Evolutionary conservation across 2,113 vertebrate genomes (phyloP), one percentile per base, ranked within the genome.

Genomic region (Mesitornis unicolor): DNA sequence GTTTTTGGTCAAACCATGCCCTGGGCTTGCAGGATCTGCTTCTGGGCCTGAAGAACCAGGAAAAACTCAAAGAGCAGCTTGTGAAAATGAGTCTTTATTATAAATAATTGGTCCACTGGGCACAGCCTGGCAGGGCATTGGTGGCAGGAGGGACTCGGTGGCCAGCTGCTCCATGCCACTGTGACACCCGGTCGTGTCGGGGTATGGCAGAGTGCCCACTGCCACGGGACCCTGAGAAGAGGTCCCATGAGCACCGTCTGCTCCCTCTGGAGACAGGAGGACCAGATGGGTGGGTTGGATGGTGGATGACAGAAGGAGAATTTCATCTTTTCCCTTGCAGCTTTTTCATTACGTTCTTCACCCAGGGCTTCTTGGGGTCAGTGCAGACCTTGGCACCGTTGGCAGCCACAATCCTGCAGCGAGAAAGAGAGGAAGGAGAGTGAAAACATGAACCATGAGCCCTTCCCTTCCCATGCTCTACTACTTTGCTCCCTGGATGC

Each of bases 171-270:
- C 70, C 10, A 0, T 40, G 47, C 24, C 2, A 1, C 64, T 10
- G 45, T 29, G 74, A 42, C 33, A 7, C 29, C 42, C 0, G 9
- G 13, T 38, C n/a, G 54, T 0, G 4, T 31, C 0, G 0, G 36
- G 50, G 17, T 3, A 3, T 1, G 1, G 29, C 12, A 31, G 75
- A 50, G 29, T 12, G 2, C 28, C 38, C 69, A 9, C 4, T 1
- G 3, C 36, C 22, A 3, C 7, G 4, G 47, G 43, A 59, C 4
- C 56, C 26, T 6, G 14, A 2, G 22, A 29, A 61, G 59, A 38
- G 11, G 43, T 7, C 10, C 57, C 17, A 2, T 0, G 3, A 43
- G 79, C 5, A 1, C 60, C 0, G 0, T 3, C 33, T 25, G 70
- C 65, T 90, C 43, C 51, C 16, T 82, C 10, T 1, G 1, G 79